Base-by-base conservation (phyloP, 2,113 vertebrate genomes). In the Pollimyrus isidori region DNA sequence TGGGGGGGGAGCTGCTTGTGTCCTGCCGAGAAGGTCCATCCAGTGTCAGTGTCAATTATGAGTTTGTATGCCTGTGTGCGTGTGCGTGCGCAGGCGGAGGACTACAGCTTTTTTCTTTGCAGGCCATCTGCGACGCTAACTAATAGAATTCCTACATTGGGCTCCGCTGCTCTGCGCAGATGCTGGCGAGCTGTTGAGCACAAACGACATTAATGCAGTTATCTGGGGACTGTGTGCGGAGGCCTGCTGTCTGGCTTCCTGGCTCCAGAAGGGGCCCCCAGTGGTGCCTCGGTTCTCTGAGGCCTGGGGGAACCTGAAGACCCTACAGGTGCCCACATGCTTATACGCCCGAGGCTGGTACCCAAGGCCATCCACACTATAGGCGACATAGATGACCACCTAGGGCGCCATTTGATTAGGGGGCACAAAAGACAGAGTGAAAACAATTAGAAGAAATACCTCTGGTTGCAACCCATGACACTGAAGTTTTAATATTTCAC, bases 21-120 rank as follows among this genome's bases (percentile, higher is more conserved):
- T 90, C 92, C 94, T 65, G 92, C 92, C 94, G 92, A 90, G 91
- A 92, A 93, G 93, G 94, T 95, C 95, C 95, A 95, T 92, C 93
- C 88, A 86, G 93, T 94, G 93, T 90, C 94, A 95, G 92, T 88
- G 93, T 92, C 94, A 95, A 80, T 96, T 96, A 95, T 93, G 91
- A 89, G 90, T 93, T 91, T 91, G 90, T 92, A 92, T 89, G 88
- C 89, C 87, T 53, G 88, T 90, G 83, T 89, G 87, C 35, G 48
- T 49, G 88, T 58, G 82, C 52, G 89, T 89, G 90, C 56, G 76
- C 30, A 89, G 91, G 91, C 90, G 90, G 90, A 90, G 88, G 85
- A 87, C 89, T 35, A 13, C 23, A 17, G 35, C 49, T 45, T 58
- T n/a, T 48, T 87, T 50, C 87, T 83, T 69, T 88, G 86, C 69